Base-by-base conservation (phyloP, 1,140 invertebrate genomes). In the Branchinecta lindahli region DNA sequence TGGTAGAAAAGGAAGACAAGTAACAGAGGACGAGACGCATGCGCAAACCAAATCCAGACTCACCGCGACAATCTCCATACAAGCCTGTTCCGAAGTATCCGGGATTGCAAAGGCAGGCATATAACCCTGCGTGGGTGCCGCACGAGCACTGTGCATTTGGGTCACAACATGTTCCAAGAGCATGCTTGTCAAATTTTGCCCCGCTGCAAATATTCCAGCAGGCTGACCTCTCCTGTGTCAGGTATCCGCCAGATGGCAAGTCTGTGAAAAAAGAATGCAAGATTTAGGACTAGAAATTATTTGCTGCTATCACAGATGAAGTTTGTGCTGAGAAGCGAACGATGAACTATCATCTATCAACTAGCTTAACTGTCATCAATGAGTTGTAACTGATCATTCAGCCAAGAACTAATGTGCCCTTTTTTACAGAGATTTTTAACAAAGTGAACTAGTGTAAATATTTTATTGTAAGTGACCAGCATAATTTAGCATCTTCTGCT, bases 1-100 rank as follows among this genome's bases (percentile, higher is more conserved):
- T 33, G 33, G 33, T 33, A 33, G 33, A 33, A 33, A 33, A 33
- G 33, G 33, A 33, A 33, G 33, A 33, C 5, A 33, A 33, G 33
- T 33, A 3, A 33, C 5, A 33, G 33, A 33, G 33, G 33, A 33
- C 1, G 33, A 33, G 33, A 33, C 1, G 33, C 33, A 33, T 3
- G 33, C 33, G 33, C 33, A 33, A 33, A 33, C 33, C 33, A 33
- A 33, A 33, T 33, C 33, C 33, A 3, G 52, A 81, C 81, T 80
- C 79, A 87, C 85, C 79, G 70, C 81, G 78, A 74, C 87, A 88
- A 44, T 82, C 82, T 46, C 81, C 82, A 73, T 75, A 77, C 0
- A 87, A 74, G 7, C 87, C 87, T 33, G 82, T 83, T 44, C 87
- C 87, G 76, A 84, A 87, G 73, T 83, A 86, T 18, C 87, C 87